Conservation (phyloP, 2,888 invertebrate species). For the Coecobrya sp. region DNA sequence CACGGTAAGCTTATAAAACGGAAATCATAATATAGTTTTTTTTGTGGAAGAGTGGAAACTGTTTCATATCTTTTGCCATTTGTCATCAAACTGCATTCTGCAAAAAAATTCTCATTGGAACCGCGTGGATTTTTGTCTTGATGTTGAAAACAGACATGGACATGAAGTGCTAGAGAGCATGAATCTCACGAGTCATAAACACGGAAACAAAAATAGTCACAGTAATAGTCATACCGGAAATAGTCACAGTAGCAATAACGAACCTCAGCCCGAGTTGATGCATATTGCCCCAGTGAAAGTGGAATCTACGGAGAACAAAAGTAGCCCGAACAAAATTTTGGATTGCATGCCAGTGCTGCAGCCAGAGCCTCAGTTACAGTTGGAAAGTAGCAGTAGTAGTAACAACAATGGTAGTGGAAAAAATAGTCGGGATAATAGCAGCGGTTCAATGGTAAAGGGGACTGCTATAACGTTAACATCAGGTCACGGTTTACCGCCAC, state of each 20-base stretch:
- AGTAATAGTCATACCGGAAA: slow-evolving; percentile 8
- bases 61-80: too few relatives aligned
- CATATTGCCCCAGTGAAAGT: slow-evolving; percentile 56
- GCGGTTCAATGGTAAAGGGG: not conserved
- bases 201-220: slow-evolving; percentile 63
- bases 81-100: not conserved
- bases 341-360: slow-evolving; percentile 74
- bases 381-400: slow-evolving; percentile 4
- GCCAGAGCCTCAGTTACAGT: slow-evolving; percentile 58
- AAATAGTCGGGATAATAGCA: slow-evolving; percentile 30
- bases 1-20: slow-evolving; percentile 90
- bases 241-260: not conserved
- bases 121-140: slow-evolving; percentile 4
- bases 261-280: slow-evolving; percentile 59
- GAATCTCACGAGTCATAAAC: slow-evolving; percentile 70
- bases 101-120: not conserved
- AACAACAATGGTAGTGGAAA: not conserved
- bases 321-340: slow-evolving; percentile 31
- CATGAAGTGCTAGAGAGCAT: slow-evolving; percentile 76
- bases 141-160: slow-evolving; percentile 96
- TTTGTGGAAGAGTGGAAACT: too few relatives aligned
- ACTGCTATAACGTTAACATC: not conserved
- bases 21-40: not conserved
- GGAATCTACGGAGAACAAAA: slow-evolving; percentile 20
- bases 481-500: slow-evolving; percentile 5